Conservation (phyloP, 2,113 vertebrate species). For the Vicugna pacos region DNA sequence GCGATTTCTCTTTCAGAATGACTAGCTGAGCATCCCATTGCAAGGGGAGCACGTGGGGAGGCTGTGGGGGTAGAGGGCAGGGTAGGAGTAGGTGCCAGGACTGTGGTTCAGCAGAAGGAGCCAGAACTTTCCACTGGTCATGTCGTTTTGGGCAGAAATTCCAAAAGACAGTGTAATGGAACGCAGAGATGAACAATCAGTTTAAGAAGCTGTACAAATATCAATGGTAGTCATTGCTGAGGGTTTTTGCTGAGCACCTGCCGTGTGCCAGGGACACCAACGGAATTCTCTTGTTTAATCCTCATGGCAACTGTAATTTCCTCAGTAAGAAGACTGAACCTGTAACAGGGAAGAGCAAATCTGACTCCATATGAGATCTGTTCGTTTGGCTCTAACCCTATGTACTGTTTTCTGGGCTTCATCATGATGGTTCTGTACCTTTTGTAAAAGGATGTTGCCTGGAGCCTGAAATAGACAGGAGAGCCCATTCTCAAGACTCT, state of each 20-base stretch:
- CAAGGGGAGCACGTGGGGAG: not conserved
- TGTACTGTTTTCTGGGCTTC: too few relatives aligned
- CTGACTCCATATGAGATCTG: not conserved
- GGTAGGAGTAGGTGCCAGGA: rapidly evolving
- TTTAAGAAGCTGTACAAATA: not conserved
- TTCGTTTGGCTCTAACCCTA: too few relatives aligned
- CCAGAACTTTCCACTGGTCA: not conserved
- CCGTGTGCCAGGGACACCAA: not conserved
- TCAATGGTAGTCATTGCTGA: not conserved
- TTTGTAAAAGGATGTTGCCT: too few relatives aligned
- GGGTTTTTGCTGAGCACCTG: not conserved
- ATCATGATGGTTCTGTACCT: too few relatives aligned
- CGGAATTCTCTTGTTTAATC: not conserved
- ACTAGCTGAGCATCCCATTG: not conserved
- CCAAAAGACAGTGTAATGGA: not conserved
- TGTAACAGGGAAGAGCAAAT: too few relatives aligned
- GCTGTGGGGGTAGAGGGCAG: rapidly evolving
- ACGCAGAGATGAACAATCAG: not conserved
- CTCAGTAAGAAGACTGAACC: not conserved
- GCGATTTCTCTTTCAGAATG: slow-evolving; percentile 25
- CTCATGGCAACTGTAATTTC: not conserved
- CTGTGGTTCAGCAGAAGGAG: not conserved
- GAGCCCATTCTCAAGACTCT: too few relatives aligned
- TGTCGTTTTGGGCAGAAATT: not conserved
- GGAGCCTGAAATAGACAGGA: not conserved